Percentiles rank a stretch among this genome's conserved stretches.
Conservation (phyloP, 2,888 invertebrate genomes). For the Phoenoteleia sp. region DNA sequence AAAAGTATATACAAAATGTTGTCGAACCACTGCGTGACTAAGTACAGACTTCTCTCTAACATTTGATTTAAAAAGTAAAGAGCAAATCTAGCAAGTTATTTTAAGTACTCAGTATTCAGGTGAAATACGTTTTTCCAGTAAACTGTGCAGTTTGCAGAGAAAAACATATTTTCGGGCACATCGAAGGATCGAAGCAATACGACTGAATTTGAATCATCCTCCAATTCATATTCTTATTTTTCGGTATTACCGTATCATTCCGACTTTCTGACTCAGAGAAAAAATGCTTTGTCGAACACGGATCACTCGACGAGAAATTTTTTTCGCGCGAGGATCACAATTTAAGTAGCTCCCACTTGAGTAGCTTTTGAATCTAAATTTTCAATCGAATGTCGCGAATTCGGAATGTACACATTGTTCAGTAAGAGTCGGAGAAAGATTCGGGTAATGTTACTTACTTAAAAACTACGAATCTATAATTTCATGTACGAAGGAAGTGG, state of each 20-base stretch:
- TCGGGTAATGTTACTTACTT: slow-evolving; percentile 48
- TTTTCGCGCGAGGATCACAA: slow-evolving; percentile 17
- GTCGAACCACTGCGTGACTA: slow-evolving; percentile 52
- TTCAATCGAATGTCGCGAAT: slow-evolving; percentile 22
- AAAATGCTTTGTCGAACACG: slow-evolving; percentile 60
- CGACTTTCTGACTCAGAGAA: slow-evolving; percentile 18
- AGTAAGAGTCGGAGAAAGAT: slow-evolving; percentile 54
- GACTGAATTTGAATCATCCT: slow-evolving; percentile 46
- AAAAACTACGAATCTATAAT: slow-evolving; percentile 59
- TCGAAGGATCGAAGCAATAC: slow-evolving; percentile 42
- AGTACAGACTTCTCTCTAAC: slow-evolving; percentile 33
- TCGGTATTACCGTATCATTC: slow-evolving; percentile 24
- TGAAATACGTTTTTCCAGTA: slow-evolving; percentile 32
- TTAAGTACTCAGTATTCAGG: slow-evolving; percentile 49
- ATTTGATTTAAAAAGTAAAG: slow-evolving; percentile 35
- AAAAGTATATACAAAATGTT: slow-evolving; percentile 9
- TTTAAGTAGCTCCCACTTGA: slow-evolving; percentile 4
- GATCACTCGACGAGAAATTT: slow-evolving; percentile 4
- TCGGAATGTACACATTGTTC: slow-evolving; percentile 47
- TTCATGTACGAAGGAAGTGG: slow-evolving; percentile 40
- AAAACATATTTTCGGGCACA: slow-evolving; percentile 50
- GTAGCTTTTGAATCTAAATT: slow-evolving; percentile 13
- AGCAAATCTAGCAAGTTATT: slow-evolving; percentile 44
- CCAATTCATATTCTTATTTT: background rate
- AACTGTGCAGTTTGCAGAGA: background rate